Base-by-base conservation (phyloP, 1,140 invertebrate species). In the Ips nitidus region DNA sequence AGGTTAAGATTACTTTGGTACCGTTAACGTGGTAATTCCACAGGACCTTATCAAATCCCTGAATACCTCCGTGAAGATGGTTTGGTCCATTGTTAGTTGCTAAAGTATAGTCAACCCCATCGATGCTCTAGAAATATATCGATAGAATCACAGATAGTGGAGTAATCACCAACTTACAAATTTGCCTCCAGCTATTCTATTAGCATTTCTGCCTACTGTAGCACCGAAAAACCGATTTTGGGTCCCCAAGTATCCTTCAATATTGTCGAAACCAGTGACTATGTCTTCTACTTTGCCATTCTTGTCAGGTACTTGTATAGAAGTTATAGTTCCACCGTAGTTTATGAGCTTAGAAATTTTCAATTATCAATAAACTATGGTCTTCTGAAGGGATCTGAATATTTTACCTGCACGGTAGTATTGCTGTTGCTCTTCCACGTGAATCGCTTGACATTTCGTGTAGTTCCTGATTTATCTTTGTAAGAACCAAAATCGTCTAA, bases 151-250 rank as follows among this genome's bases (percentile, higher is more conserved):
- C 22, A 22, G 22, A 22, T 55, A n/a, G 36, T 55, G 6, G 36
- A 55, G 52, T 55, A 3, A 63, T 41, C 7, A 41, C 7, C 36
- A 22, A 56, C 36, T 77, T 60, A 70, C 68, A 74, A 95, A 93
- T 71, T 80, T 81, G 1, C 85, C 92, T 53, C 86, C 83, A 0
- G 82, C 87, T 68, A 96, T 94, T 47, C 95, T 84, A 80, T 98
- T 97, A 0, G 92, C 92, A 42, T 94, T 90, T 71, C 96, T 84
- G 2, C 97, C 97, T 53, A 98, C 82, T 0, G 93, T 90, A 0
- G 91, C 89, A 4, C 97, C 97, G 76, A 97, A 90, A 76, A 96
- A 95, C 0, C 89, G 88, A 74, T 89, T 89, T 39, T 82, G 80
- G 0, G 79, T 76, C 1, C 81, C 82, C 4, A 84, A 76, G 77